Conservation (phyloP, 2,797 vertebrate species). For the Helostoma temminkii region DNA sequence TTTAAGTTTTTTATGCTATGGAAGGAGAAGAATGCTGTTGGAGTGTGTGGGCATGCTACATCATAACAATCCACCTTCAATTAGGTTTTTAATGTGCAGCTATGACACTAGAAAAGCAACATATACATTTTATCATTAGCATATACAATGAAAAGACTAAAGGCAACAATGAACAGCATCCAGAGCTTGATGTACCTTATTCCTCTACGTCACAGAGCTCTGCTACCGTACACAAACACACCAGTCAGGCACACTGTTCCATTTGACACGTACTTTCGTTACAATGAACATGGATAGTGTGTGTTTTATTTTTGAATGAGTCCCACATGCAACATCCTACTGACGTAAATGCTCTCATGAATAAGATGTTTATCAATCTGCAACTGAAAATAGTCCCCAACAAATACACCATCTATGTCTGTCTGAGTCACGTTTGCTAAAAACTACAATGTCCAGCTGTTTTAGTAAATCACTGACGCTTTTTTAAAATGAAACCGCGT, state of each 20-base stretch:
- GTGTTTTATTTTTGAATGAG: background rate
- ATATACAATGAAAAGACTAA: background rate
- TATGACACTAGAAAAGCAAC: background rate
- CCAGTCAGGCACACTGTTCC: background rate
- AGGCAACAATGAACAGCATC: background rate
- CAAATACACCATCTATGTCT: background rate
- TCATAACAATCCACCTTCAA: background rate
- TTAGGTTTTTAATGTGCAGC: constrained; percentile 1
- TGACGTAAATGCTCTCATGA: background rate
- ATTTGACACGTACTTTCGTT: background rate
- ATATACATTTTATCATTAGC: background rate
- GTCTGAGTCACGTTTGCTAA: background rate
- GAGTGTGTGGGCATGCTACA: constrained; percentile 7
- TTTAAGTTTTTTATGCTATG: background rate
- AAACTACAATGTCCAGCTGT: background rate
- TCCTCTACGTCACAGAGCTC: background rate
- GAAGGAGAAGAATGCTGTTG: background rate
- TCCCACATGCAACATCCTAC: background rate
- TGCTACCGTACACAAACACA: background rate
- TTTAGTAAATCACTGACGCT: background rate
- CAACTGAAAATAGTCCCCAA: background rate
- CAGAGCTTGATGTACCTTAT: background rate
- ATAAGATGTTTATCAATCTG: background rate
- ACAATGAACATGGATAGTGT: background rate
- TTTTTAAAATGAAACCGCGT: background rate